Evolutionary conservation across 2,113 vertebrate genomes (phyloP).

Genomic region (Oreochromis spilurus): DNA sequence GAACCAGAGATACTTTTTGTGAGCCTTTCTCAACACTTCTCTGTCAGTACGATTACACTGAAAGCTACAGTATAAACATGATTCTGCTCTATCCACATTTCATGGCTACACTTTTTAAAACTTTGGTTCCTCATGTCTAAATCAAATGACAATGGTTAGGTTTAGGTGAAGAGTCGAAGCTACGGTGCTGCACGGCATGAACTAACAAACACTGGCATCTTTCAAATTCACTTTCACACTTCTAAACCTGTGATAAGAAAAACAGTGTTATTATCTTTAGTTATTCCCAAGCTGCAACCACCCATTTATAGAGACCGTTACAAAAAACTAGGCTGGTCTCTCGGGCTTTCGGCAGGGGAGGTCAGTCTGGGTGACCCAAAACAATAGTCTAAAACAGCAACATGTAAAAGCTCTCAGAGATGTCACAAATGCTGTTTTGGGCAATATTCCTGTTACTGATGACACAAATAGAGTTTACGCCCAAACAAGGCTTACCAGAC

Average conservation of each 20-base stretch:
- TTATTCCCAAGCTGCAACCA: not conserved
- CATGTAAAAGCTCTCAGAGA: not conserved
- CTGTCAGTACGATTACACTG: not conserved
- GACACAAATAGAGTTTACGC: not conserved
- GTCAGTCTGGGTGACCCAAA: accelerated
- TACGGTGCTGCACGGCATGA: not conserved
- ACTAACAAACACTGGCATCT: not conserved
- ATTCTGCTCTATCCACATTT: not conserved
- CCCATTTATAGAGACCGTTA: not conserved
- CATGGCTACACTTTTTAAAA: not conserved
- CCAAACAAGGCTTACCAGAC: not conserved
- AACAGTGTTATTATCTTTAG: not conserved
- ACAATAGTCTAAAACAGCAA: not conserved
- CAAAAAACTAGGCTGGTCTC: accelerated
- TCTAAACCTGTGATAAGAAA: not conserved
- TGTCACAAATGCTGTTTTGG: not conserved
- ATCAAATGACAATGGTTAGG: accelerated
- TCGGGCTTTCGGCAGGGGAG: not conserved
- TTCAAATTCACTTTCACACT: not conserved
- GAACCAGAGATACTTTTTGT: accelerated
- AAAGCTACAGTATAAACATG: accelerated
- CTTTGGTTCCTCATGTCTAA: not conserved
- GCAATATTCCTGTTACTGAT: not conserved
- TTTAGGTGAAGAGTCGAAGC: accelerated
- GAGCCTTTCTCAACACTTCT: not conserved